These are phyloP conservation scores for Mobula birostris DNA, from an alignment of 2,113 vertebrate genomes.

Conservation along the genomic window DNA sequence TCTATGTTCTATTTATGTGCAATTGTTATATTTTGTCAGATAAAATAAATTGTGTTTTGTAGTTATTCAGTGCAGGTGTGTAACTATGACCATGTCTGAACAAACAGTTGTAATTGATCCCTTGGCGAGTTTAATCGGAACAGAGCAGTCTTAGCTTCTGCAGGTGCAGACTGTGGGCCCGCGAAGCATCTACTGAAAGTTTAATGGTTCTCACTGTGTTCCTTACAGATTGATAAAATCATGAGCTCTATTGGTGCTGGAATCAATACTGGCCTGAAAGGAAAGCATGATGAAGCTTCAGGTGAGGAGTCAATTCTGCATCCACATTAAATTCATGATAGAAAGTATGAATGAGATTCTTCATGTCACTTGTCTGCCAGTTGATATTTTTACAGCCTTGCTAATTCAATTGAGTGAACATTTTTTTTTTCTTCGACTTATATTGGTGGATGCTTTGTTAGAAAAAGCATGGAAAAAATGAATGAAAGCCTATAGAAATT, in stretches of 20 bases:
- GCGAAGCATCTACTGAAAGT: not conserved
- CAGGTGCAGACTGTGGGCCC: not conserved
- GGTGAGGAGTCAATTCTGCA: conserved; percentile 56
- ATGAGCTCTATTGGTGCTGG: conserved; percentile 93
- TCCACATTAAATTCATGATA: not conserved
- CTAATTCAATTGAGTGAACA: not conserved
- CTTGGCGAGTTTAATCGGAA: not conserved
- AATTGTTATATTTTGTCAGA: not conserved
- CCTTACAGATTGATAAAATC: conserved; percentile 89
- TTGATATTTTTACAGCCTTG: not conserved
- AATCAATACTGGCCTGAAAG: conserved; percentile 75
- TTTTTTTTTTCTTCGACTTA: not conserved
- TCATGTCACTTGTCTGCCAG: not conserved
- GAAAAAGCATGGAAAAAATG: not conserved
- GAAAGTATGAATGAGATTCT: not conserved
- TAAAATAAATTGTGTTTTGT: too few relatives aligned
- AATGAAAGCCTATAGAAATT: not conserved
- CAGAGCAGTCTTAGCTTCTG: not conserved
- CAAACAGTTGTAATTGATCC: conserved; percentile 17
- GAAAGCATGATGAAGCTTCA: conserved; percentile 62
- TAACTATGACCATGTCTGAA: not conserved
- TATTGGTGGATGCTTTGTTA: not conserved
- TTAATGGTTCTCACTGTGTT: conserved; percentile 42
- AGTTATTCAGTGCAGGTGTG: not conserved
- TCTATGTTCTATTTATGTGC: not conserved